Percentiles rank a stretch among this genome's conserved stretches.
phyloP scores from a whole-genome alignment of 2,113 vertebrate genomes.

The Hystrix cristata region DNA sequence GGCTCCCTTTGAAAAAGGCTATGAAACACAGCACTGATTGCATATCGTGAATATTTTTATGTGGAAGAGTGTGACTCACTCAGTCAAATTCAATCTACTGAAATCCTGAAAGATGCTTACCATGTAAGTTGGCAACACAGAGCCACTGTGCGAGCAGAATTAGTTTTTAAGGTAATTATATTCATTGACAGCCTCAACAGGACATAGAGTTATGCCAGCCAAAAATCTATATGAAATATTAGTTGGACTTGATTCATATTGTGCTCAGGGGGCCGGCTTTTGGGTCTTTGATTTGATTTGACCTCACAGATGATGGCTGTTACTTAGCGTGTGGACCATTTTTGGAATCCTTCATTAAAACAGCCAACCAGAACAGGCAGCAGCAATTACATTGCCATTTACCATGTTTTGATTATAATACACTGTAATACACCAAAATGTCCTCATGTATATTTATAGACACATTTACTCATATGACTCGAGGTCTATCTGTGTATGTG shows the following conservation, averaged over 20 bases:
- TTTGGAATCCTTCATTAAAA: conserved; percentile 69
- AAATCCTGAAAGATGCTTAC: not conserved
- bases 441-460: conserved; percentile 58
- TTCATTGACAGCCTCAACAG: conserved; percentile 25
- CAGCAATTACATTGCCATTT: conserved; percentile 68
- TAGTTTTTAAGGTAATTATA: conserved; percentile 64
- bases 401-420: conserved; percentile 56
- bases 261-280: conserved; percentile 53
- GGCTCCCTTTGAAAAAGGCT: not conserved
- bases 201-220: not conserved
- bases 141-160: conserved; percentile 29
- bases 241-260: not conserved
- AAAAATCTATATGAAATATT: conserved; percentile 56
- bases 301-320: conserved; percentile 54
- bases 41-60: not conserved
- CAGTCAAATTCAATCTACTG: not conserved
- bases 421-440: conserved; percentile 60
- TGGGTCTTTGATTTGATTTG: conserved; percentile 57
- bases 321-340: conserved; percentile 56
- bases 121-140: not conserved
- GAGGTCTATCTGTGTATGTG: not conserved
- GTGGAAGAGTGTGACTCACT: not conserved
- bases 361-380: conserved; percentile 40
- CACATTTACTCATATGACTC: conserved; percentile 22
- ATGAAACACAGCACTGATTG: not conserved